These are phyloP conservation scores for Chascanopsetta lugubris DNA, from an alignment of 2,113 vertebrate genomes.

Conservation along the genomic window DNA sequence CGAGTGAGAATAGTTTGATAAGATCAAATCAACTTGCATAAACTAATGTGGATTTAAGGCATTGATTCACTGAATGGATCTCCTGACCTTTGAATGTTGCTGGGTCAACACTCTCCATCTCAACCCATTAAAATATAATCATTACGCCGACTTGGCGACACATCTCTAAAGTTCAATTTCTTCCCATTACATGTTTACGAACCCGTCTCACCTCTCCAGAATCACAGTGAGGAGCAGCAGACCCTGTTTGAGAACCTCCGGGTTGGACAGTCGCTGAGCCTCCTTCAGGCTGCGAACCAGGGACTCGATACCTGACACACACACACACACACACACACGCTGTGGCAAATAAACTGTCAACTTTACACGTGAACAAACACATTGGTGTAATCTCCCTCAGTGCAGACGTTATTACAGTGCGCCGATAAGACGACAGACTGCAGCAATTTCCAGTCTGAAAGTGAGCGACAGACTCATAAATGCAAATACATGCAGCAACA, in stretches of 20 bases:
- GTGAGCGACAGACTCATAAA: constrained; percentile 13
- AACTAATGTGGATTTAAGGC: not conserved
- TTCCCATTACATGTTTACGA: no score
- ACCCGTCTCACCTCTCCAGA: constrained; percentile 85
- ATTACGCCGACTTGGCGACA: not conserved
- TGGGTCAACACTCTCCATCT: not conserved
- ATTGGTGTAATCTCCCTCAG: constrained; percentile 8
- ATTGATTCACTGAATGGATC: not conserved
- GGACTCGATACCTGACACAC: constrained; percentile 88
- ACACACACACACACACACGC: constrained; percentile 19
- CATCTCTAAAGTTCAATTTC: not conserved
- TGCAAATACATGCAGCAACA: not conserved
- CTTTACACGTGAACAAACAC: constrained; percentile 1
- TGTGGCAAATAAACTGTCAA: constrained; percentile 11
- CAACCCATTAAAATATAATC: not conserved
- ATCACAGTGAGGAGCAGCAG: constrained; percentile 89
- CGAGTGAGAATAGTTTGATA: not conserved
- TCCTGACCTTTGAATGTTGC: not conserved
- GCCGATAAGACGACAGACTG: not conserved
- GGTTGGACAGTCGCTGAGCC: constrained; percentile 82
- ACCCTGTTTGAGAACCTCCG: constrained; percentile 89
- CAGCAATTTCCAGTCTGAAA: constrained; percentile 7
- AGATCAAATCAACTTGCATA: not conserved
- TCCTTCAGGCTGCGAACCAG: constrained; percentile 89
- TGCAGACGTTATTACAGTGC: constrained; percentile 9